Evolutionary conservation across 2,113 vertebrate species (phyloP).

Genomic region (rat (Rattus norvegicus)): DNA sequence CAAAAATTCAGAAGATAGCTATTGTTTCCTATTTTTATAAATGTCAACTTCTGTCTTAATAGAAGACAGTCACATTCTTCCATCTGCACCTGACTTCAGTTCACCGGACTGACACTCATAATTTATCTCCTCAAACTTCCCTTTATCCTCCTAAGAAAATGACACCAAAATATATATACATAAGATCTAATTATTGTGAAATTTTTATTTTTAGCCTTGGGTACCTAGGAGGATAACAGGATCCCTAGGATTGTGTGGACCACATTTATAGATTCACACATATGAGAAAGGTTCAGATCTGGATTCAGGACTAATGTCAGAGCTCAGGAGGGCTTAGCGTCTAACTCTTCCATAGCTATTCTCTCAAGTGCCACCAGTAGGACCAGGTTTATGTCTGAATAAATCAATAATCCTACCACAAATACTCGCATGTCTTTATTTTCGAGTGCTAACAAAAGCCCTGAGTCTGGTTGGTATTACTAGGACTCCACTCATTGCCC

Average conservation of each 20-base stretch:
- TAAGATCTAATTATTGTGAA: background rate
- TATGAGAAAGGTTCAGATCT: background rate
- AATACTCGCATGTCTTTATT: background rate
- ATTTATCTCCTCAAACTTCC: background rate
- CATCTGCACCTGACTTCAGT: background rate
- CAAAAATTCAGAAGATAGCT: background rate
- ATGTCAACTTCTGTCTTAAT: background rate
- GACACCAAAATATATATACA: background rate
- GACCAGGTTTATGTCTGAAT: background rate
- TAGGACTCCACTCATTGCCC: background rate
- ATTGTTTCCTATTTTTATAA: background rate
- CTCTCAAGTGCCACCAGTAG: background rate
- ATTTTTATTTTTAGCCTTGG: background rate
- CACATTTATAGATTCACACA: background rate
- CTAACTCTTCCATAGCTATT: background rate
- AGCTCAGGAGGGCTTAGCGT: background rate
- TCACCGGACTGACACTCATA: background rate
- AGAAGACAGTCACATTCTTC: background rate
- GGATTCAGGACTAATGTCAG: background rate
- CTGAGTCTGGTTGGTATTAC: background rate
- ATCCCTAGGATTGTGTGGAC: background rate
- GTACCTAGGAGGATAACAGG: background rate
- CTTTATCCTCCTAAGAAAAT: background rate
- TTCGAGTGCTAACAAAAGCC: background rate
- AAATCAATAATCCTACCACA: background rate